These are phyloP conservation scores for Pelagia noctiluca DNA, from an alignment of 30 jellyfish, hydroid and myxozoan genomes.

Conservation along the genomic window DNA sequence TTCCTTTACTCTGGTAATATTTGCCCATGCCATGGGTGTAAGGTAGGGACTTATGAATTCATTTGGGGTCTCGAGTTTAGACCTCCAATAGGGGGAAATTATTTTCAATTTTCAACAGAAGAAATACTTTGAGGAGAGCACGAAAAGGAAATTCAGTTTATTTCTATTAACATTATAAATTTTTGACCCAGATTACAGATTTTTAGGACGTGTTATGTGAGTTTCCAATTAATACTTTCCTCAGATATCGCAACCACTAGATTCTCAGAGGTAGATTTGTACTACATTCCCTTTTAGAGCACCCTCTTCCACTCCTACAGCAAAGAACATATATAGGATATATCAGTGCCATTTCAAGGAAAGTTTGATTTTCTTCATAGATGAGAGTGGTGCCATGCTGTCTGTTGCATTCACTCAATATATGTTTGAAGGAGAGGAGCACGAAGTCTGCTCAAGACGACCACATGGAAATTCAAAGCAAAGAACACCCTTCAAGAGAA, in stretches of 20 bases:
- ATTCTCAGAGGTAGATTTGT: background rate
- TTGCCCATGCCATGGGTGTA: too few relatives aligned
- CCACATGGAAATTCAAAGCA: slow-evolving; percentile 5
- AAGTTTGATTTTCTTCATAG: background rate
- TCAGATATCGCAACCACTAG: background rate
- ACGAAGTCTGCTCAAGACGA: background rate
- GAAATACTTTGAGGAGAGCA: background rate
- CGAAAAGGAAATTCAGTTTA: background rate
- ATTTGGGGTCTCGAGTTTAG: background rate
- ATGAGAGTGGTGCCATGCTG: slow-evolving; percentile 1
- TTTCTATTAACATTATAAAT: background rate
- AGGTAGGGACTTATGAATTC: too few relatives aligned
- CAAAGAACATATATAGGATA: background rate
- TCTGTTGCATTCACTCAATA: background rate
- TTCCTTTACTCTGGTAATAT: too few relatives aligned
- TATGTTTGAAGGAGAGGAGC: background rate
- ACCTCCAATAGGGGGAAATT: background rate
- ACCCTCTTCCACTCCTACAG: background rate
- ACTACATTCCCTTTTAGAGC: background rate
- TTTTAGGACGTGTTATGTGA: background rate
- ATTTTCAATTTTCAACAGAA: background rate
- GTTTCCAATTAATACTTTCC: background rate
- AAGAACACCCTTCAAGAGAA: background rate
- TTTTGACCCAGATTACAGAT: slow-evolving; percentile 1
- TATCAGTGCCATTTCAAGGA: background rate